These are phyloP conservation scores for Rhynchomys soricoides DNA, from an alignment of 2,113 vertebrate genomes.

Conservation along the genomic window DNA sequence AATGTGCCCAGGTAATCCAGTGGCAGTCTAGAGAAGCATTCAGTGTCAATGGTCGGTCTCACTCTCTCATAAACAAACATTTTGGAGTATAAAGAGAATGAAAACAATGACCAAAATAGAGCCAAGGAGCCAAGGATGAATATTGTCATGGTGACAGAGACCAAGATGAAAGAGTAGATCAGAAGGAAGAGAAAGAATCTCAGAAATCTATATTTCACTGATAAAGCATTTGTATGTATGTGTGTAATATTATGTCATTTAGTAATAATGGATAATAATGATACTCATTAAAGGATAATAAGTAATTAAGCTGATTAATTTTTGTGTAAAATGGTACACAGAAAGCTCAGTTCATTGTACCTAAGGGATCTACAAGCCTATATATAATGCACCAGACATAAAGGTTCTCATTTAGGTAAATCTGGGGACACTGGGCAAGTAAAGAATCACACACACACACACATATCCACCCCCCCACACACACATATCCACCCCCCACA, in stretches of 20 bases:
- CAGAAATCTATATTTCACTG: background rate
- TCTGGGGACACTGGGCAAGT: background rate
- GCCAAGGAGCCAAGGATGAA: background rate
- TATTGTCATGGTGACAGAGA: background rate
- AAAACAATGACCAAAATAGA: background rate
- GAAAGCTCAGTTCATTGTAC: background rate
- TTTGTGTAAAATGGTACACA: background rate
- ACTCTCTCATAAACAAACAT: background rate
- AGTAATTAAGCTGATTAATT: background rate
- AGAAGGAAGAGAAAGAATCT: background rate
- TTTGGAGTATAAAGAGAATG: background rate
- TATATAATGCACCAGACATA: background rate
- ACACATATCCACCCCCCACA: background rate
- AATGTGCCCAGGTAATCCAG: fast-evolving
- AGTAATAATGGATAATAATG: background rate
- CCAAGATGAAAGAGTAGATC: background rate
- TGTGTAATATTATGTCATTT: background rate
- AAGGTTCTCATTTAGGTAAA: background rate
- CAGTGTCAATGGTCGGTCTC: background rate
- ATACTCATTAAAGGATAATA: background rate
- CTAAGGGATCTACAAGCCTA: background rate
- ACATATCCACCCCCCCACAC: background rate
- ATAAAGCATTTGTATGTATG: background rate
- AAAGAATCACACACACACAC: background rate
- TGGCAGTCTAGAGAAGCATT: background rate